phyloP scores from a whole-genome alignment of 2,113 vertebrate species.

The Pongo abelii region DNA sequence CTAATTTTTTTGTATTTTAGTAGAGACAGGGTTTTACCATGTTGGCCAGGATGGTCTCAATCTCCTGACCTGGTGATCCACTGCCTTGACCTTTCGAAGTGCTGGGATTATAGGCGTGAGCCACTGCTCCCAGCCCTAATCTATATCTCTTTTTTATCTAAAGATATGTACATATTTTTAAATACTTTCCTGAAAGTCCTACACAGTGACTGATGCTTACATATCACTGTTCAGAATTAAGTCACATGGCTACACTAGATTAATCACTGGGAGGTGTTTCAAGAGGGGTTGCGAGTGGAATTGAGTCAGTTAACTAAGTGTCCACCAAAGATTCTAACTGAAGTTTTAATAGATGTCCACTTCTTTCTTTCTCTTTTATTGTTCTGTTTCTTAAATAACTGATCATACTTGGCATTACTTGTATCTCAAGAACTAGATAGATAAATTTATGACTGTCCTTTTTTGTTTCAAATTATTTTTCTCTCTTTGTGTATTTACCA shows the following conservation, averaged over 20 bases:
- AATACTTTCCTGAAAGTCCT: background rate
- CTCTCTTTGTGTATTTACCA: background rate
- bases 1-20: no score
- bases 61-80: no score
- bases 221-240: background rate
- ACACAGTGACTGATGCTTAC: background rate
- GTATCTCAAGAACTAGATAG: background rate
- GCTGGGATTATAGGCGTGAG: no score
- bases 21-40: no score
- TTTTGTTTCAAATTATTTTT: conserved; percentile 3
- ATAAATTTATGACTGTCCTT: background rate
- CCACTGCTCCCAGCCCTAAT: no score
- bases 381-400: background rate
- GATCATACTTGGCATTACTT: background rate
- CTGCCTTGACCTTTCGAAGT: no score
- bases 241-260: background rate
- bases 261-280: background rate
- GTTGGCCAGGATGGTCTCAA: no score
- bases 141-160: background rate
- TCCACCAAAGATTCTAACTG: background rate
- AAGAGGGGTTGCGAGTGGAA: background rate
- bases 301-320: background rate
- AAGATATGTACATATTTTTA: background rate
- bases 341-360: background rate
- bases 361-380: background rate